Evolutionary conservation across 1,140 invertebrate species (phyloP), one percentile per base, ranked within the genome.

Genomic region (Drosophila navojoa): DNA sequence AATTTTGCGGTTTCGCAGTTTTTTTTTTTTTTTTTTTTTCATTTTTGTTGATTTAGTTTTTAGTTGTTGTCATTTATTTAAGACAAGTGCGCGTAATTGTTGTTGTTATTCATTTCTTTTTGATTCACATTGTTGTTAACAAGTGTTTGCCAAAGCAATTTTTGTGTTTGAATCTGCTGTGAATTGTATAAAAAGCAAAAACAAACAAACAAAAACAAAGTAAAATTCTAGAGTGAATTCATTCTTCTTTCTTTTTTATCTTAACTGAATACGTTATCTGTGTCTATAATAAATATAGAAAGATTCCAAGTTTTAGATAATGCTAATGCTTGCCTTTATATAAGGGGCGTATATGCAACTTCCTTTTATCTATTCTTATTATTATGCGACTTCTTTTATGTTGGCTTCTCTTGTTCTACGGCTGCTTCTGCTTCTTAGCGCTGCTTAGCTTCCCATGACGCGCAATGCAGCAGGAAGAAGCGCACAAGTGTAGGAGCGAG

Each of bases 371-470:
- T 35, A 54, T 35, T 32, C n/a, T 25, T 25, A 49, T 49, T 25
- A 49, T 49, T 11, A 49, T 49, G 47, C 19, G 19, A 27, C 10
- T 13, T 25, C 16, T 47, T 47, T 22, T 35, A 19, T 59, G 35
- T 55, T 49, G 13, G 54, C 19, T 16, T 54, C 61, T 16, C 55
- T 29, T 29, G 27, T 44, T 44, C 63, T 71, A 54, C 54, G 10
- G 0, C 19, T 47, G 9, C 16, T 47, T 52, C 68, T 66, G 59
- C 55, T 77, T 66, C 74, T 71, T 62, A 50, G 47, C 22, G 71
- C 60, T 75, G 81, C 63, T 87, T 64, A 87, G 76, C 54, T 87
- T 87, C 82, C 82, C 82, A 87, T 87, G 82, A 87, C 82, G 82
- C 59, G 40, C 44, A 45, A 16, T 71, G 68, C 76, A 77, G 76